Percentiles rank a stretch among this genome's conserved stretches.
Conservation (phyloP, 2,113 vertebrate genomes). For the Pipa parva region DNA sequence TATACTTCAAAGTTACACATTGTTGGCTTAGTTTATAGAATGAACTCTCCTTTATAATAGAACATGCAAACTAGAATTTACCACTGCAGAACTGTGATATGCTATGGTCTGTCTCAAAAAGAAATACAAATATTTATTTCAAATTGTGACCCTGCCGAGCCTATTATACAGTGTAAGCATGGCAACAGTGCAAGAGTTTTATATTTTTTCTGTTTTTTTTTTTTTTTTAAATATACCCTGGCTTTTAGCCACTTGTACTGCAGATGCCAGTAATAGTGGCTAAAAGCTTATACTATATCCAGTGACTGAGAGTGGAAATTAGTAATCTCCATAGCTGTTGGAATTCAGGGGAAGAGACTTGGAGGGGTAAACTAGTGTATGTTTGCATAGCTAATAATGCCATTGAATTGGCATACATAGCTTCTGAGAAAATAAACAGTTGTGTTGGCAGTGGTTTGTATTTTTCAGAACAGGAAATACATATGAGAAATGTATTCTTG, state of each 20-base stretch:
- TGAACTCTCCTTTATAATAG: no score
- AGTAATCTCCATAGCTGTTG: conserved; percentile 14
- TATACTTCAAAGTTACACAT: no score
- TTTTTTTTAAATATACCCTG: neutral
- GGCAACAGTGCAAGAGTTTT: no score
- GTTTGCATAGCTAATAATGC: conserved; percentile 16
- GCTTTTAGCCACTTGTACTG: neutral
- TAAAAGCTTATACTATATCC: conserved; percentile 30
- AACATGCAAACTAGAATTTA: no score
- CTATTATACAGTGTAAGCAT: no score
- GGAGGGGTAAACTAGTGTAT: neutral
- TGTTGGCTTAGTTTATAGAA: no score
- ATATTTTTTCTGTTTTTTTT: no score
- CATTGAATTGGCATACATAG: conserved; percentile 18
- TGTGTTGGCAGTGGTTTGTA: conserved; percentile 32
- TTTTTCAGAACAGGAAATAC: conserved; percentile 40
- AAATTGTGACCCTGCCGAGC: no score
- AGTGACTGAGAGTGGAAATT: neutral
- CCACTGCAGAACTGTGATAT: no score
- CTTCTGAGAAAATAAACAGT: conserved; percentile 39
- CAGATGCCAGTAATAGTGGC: neutral
- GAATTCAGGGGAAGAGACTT: conserved; percentile 2
- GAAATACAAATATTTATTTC: no score
- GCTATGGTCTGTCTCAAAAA: no score
- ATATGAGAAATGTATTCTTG: conserved; percentile 22